Conservation (phyloP, 2,797 vertebrate genomes). For the Selene dorsalis region DNA sequence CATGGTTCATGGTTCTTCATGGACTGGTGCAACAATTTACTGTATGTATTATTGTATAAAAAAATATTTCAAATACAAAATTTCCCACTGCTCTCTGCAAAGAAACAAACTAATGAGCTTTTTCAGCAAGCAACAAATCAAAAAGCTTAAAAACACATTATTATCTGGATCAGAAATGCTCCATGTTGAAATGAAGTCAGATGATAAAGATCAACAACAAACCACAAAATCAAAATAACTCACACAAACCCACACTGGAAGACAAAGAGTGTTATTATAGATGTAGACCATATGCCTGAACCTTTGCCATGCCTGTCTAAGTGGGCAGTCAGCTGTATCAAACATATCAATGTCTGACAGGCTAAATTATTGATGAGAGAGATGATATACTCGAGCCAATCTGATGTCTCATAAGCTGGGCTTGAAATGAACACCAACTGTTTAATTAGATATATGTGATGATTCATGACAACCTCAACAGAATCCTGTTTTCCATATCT, state of each 20-base stretch:
- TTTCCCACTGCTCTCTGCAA: not conserved
- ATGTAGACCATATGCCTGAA: conserved; percentile 17
- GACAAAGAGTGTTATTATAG: not conserved
- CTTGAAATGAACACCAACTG: conserved; percentile 34
- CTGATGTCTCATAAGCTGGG: conserved; percentile 52
- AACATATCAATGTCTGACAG: conserved; percentile 60
- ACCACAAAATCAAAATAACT: not conserved
- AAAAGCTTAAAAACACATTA: not conserved
- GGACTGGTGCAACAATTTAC: too few species aligned
- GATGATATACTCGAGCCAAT: conserved; percentile 58
- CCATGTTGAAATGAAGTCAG: too few species aligned
- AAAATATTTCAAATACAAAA: too few species aligned
- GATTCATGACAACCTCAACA: too few species aligned
- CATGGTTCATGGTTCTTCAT: too few species aligned
- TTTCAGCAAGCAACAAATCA: not conserved
- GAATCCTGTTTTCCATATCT: too few species aligned
- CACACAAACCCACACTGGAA: not conserved
- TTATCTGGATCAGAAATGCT: not conserved
- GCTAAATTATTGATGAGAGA: conserved; percentile 76
- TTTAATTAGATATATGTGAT: not conserved
- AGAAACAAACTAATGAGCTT: not conserved
- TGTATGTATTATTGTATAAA: too few species aligned
- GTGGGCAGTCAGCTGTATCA: conserved; percentile 53
- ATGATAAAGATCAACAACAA: not conserved
- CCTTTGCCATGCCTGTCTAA: conserved; percentile 27